Evolutionary conservation across 1,140 invertebrate species (phyloP).

Genomic region (Lanistes nyassanus): DNA sequence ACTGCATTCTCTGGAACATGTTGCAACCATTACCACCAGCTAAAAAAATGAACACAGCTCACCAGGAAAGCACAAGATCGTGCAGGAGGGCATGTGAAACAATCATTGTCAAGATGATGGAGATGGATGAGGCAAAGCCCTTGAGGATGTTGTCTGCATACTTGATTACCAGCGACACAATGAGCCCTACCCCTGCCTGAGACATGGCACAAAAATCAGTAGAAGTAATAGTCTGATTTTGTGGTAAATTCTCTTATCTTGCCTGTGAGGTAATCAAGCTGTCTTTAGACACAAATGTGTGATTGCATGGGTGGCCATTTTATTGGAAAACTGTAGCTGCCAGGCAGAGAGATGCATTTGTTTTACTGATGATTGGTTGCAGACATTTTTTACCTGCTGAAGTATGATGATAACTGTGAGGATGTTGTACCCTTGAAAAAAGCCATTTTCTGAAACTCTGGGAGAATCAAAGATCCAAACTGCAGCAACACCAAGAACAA

Average conservation of each 20-base stretch:
- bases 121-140: conserved; percentile 49
- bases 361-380: not conserved
- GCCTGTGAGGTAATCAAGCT: too few species aligned
- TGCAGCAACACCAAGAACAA: conserved; percentile 68
- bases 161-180: conserved; percentile 71
- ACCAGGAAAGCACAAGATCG: conserved; percentile 63
- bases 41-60: conserved; percentile 5
- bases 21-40: not conserved
- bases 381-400: conserved; percentile 45
- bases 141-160: conserved; percentile 72
- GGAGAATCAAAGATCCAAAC: conserved; percentile 69
- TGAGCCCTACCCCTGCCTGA: conserved; percentile 67
- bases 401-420: conserved; percentile 68
- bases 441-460: conserved; percentile 68
- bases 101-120: conserved; percentile 87
- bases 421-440: conserved; percentile 71
- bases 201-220: conserved; percentile 11
- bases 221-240: not conserved
- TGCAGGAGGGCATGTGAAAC: conserved; percentile 91
- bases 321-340: too few species aligned
- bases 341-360: too few species aligned
- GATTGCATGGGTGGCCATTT: too few species aligned
- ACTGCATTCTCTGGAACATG: not conserved
- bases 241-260: not conserved
- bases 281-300: too few species aligned